phyloP scores from a whole-genome alignment of 2,797 vertebrate genomes.

The Poeciliopsis turneri region DNA sequence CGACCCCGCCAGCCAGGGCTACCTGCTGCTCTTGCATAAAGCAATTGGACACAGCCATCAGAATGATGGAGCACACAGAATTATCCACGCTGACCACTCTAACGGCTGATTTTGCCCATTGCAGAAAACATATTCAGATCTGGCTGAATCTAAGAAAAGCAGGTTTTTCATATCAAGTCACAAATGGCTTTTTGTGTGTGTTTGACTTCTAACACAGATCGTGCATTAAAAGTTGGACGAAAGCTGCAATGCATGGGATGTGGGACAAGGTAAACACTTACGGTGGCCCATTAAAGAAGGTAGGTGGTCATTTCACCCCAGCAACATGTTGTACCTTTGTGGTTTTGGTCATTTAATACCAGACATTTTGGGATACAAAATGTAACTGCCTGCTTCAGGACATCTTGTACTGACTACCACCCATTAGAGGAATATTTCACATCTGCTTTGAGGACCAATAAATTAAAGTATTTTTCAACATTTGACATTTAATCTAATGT shows the following conservation, averaged over 20 bases:
- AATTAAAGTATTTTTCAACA: not conserved
- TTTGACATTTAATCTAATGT: not conserved
- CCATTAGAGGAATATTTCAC: not conserved
- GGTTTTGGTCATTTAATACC: not conserved
- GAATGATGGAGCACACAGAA: slow-evolving; percentile 87
- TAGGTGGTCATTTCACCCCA: not conserved
- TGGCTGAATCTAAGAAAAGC: slow-evolving; percentile 54
- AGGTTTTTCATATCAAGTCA: slow-evolving; percentile 64
- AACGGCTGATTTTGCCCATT: slow-evolving; percentile 59
- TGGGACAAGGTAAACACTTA: slow-evolving; percentile 17
- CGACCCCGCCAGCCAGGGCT: slow-evolving; percentile 85
- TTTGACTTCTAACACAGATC: slow-evolving; percentile 46
- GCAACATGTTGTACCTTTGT: not conserved
- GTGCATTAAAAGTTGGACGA: slow-evolving; percentile 38
- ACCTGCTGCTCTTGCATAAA: slow-evolving; percentile 96
- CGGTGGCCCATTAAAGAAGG: not conserved
- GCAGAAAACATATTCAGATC: slow-evolving; percentile 47
- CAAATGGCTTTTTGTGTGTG: slow-evolving; percentile 64
- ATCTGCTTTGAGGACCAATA: not conserved
- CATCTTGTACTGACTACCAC: not conserved
- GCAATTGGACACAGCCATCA: slow-evolving; percentile 91
- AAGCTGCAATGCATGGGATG: slow-evolving; percentile 35
- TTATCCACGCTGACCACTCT: slow-evolving; percentile 85
- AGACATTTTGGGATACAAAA: not conserved
- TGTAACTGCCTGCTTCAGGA: not conserved